These are phyloP conservation scores for Quadroppia sp. DNA, from an alignment of 2,888 invertebrate species.

Conservation along the genomic window DNA sequence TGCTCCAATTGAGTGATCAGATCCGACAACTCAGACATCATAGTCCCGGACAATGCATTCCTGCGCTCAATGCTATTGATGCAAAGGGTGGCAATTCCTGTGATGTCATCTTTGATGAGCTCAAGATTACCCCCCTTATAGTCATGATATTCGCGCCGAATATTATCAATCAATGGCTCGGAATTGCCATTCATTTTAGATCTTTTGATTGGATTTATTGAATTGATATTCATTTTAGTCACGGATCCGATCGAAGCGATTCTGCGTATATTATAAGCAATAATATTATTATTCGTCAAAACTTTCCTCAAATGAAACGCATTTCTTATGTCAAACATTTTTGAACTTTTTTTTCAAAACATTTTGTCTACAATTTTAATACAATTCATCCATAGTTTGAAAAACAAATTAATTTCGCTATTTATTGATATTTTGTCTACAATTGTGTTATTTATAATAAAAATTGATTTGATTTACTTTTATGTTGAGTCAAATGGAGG, in stretches of 20 bases:
- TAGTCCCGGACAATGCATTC: slow-evolving; percentile 57
- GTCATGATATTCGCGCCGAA: slow-evolving; percentile 26
- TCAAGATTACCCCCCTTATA: slow-evolving; percentile 46
- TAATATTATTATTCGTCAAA: slow-evolving; percentile 20
- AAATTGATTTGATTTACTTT: too few relatives aligned
- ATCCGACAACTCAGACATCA: slow-evolving; percentile 58
- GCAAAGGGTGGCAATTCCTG: slow-evolving; percentile 55
- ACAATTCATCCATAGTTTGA: too few relatives aligned
- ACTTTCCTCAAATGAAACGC: slow-evolving; percentile 27
- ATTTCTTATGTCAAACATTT: background rate
- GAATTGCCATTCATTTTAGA: slow-evolving; percentile 32
- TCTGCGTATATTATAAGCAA: slow-evolving; percentile 17
- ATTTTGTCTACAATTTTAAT: too few relatives aligned
- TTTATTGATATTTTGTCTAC: too few relatives aligned
- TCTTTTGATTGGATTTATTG: too few relatives aligned
- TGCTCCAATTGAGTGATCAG: slow-evolving; percentile 54
- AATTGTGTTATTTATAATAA: too few relatives aligned
- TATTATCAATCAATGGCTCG: slow-evolving; percentile 16
- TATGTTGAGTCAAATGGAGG: background rate
- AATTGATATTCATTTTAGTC: background rate
- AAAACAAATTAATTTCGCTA: too few relatives aligned
- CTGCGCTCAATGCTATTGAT: slow-evolving; percentile 54
- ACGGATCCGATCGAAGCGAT: background rate
- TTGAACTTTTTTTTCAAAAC: too few relatives aligned
- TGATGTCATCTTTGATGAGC: slow-evolving; percentile 52